A percentile compares a stretch with the other conserved stretches of the same genome.
Evolutionary conservation across 1,140 invertebrate genomes (phyloP).

Genomic region (Camponotus floridanus): DNA sequence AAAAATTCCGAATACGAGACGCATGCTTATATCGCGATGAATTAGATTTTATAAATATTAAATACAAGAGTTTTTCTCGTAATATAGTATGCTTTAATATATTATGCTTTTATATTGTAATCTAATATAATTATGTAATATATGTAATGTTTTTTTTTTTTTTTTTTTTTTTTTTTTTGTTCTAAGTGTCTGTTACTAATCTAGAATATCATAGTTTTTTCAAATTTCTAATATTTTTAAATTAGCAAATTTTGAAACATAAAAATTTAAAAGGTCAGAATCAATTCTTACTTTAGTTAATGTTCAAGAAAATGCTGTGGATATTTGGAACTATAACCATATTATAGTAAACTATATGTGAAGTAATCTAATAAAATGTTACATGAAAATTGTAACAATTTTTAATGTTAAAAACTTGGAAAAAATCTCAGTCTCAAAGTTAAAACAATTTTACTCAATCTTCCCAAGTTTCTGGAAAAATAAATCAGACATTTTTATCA

Average conservation of each 20-base stretch:
- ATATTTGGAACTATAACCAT: too few relatives aligned
- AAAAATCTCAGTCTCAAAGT: too few relatives aligned
- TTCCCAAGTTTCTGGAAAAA: neutral
- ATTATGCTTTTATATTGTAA: neutral
- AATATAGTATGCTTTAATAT: too few relatives aligned
- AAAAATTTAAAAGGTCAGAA: neutral
- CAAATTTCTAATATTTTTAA: neutral
- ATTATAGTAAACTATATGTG: too few relatives aligned
- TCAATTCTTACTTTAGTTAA: neutral
- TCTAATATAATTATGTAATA: neutral
- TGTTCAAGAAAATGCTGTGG: too few relatives aligned
- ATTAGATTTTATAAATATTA: constrained; percentile 4
- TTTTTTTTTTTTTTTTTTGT: too few relatives aligned
- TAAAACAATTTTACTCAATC: too few relatives aligned
- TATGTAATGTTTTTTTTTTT: too few relatives aligned
- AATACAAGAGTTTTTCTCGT: neutral
- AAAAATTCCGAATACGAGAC: constrained; percentile 67
- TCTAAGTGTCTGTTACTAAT: neutral
- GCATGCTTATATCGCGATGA: constrained; percentile 59
- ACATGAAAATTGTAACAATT: too few relatives aligned
- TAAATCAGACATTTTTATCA: neutral
- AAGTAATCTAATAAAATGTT: too few relatives aligned
- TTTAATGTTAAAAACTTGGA: too few relatives aligned
- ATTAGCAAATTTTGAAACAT: neutral
- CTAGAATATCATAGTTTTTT: neutral